Base-by-base conservation (phyloP, 2,888 invertebrate genomes). In the Xestia ashworthii region DNA sequence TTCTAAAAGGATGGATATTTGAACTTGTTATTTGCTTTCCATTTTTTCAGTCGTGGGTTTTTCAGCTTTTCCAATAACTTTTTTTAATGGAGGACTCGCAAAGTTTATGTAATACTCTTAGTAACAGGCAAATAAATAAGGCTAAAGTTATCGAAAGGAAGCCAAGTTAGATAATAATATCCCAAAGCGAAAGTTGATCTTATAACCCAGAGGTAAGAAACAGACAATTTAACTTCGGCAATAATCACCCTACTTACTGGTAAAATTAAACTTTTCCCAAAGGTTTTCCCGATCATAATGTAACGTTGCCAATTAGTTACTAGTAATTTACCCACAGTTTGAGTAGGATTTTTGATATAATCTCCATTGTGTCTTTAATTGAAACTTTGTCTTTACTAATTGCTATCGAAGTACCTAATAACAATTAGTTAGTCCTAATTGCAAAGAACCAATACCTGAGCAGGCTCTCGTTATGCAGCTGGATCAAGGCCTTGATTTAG, bases 251-350 rank as follows among this genome's bases (percentile, higher is more conserved):
- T 55, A 22, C 12, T 16, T 4, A 32, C 22, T 55, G 38, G 22
- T 53, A 19, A 46, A 71, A 53, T 76, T 53, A 64, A 14, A 44
- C 38, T 25, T n/a, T 60, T 44, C 12, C 22, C 14, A 8, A 44
- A 65, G 64, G n/a, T 44, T 44, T 44, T n/a, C 9, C 44, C n/a
- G n/a, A 65, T 64, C n/a, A 65, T n/a, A 19, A 62, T 60, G 11
- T 11, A 19, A 32, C 25, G 32, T 32, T 62, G 67, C 19, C 32
- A 32, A 48, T 65, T 44, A 65, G n/a, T 44, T 14, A 44, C n/a
- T 14, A 65, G n/a, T n/a, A 65, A 65, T 65, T 44, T 44, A 65
- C 65, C 44, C 65, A 65, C 65, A 65, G 44, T 44, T n/a, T 64
- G 41, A 11, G 64, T 14, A 41, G 6, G n/a, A 14, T 65, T 65